A percentile compares a stretch with the other conserved stretches of the same genome.
phyloP scores from a whole-genome alignment of 1,140 invertebrate species.

The Octopus sinensis region DNA sequence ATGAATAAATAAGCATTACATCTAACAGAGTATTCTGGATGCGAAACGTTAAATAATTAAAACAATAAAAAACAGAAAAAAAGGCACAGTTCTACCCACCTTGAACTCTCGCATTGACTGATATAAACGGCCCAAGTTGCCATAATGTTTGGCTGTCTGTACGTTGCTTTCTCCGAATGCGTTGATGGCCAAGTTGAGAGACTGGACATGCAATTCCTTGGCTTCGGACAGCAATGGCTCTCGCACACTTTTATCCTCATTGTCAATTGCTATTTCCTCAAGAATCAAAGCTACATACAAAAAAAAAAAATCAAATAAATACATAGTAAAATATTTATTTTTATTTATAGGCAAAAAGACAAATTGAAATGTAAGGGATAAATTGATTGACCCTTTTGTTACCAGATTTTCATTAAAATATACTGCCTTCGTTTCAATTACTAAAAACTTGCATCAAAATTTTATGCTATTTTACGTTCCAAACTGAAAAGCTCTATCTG shows the following conservation, averaged over 20 bases:
- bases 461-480: too few species aligned
- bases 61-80: too few species aligned
- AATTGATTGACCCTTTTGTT: not conserved
- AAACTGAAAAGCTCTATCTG: too few species aligned
- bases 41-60: too few species aligned
- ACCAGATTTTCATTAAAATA: not conserved
- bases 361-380: too few species aligned
- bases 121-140: constrained; percentile 85
- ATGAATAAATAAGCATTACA: too few species aligned
- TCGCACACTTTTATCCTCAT: constrained; percentile 55
- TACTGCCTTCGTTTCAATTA: too few species aligned
- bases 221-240: constrained; percentile 64
- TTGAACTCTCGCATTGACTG: constrained; percentile 85
- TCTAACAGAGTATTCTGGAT: too few species aligned
- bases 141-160: constrained; percentile 91
- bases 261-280: constrained; percentile 88
- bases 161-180: constrained; percentile 88
- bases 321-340: not conserved
- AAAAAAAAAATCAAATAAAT: not conserved
- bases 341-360: too few species aligned
- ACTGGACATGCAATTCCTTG: constrained; percentile 76
- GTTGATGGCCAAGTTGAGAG: constrained; percentile 71
- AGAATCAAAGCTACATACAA: constrained; percentile 72
- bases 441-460: too few species aligned
- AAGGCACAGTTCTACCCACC: constrained; percentile 55